These are phyloP conservation scores for Netelia inedita DNA, from an alignment of 2,888 invertebrate genomes.

Conservation along the genomic window DNA sequence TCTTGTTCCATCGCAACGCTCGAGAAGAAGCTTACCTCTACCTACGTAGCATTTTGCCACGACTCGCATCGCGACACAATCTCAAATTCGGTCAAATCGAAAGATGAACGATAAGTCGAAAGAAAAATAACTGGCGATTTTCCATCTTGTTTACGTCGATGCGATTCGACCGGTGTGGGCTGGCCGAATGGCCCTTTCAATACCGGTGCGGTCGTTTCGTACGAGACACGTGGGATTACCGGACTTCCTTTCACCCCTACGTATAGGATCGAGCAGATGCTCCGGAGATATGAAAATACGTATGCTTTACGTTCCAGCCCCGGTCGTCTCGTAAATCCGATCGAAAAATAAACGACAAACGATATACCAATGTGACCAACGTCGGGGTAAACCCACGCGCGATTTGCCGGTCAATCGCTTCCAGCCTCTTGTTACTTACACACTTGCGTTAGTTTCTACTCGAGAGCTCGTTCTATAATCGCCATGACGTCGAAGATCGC, in stretches of 20 bases:
- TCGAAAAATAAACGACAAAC: not conserved
- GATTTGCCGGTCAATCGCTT: constrained; percentile 30
- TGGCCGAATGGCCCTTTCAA: too few relatives aligned
- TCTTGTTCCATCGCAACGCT: not conserved
- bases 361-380: constrained; percentile 15
- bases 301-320: constrained; percentile 3
- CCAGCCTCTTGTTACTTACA: not conserved
- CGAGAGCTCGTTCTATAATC: not conserved
- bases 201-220: not conserved
- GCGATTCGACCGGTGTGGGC: too few relatives aligned
- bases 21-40: too few relatives aligned
- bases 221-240: constrained; percentile 28
- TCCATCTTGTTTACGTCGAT: too few relatives aligned
- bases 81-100: too few relatives aligned
- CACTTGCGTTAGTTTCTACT: not conserved
- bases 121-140: too few relatives aligned
- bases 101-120: too few relatives aligned
- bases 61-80: too few relatives aligned
- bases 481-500: constrained; percentile 4
- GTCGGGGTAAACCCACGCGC: constrained; percentile 18
- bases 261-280: not conserved
- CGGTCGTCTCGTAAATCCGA: not conserved
- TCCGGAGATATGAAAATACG: not conserved
- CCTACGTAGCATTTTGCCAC: too few relatives aligned
- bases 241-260: constrained; percentile 3